Conservation (phyloP, 2,888 invertebrate genomes). For the Heliconius cydno region DNA sequence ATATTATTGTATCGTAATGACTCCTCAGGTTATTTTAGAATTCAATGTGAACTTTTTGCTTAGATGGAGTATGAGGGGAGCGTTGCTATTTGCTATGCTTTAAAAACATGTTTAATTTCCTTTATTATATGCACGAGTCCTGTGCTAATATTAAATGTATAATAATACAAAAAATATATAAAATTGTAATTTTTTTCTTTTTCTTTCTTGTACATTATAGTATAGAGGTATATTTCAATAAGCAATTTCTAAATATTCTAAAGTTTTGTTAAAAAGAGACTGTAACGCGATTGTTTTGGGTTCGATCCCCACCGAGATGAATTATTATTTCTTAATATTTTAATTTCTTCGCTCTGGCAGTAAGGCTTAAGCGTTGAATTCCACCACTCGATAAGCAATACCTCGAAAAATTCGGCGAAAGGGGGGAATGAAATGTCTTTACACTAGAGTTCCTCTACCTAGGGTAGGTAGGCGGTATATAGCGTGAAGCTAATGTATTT, state of each 20-base stretch:
- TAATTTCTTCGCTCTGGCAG: no score
- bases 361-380: no score
- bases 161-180: not conserved
- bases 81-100: constrained; percentile 8
- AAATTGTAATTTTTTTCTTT: not conserved
- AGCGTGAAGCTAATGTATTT: not conserved
- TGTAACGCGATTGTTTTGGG: no score
- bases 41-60: constrained; percentile 1
- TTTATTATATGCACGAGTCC: not conserved
- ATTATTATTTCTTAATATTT: no score
- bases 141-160: not conserved
- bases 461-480: not conserved
- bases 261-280: no score
- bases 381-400: no score
- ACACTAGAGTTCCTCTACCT: not conserved
- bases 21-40: not conserved
- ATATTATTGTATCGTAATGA: not conserved
- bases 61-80: constrained; percentile 4
- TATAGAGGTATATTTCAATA: no score
- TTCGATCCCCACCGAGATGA: no score
- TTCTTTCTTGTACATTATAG: not conserved
- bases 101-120: constrained; percentile 20
- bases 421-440: not conserved
- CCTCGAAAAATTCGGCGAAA: not conserved
- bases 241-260: no score